A percentile compares a stretch with the other conserved stretches of the same genome.
These are phyloP conservation scores for Hydriomena furcata DNA, from an alignment of 2,888 invertebrate genomes.

Conservation along the genomic window DNA sequence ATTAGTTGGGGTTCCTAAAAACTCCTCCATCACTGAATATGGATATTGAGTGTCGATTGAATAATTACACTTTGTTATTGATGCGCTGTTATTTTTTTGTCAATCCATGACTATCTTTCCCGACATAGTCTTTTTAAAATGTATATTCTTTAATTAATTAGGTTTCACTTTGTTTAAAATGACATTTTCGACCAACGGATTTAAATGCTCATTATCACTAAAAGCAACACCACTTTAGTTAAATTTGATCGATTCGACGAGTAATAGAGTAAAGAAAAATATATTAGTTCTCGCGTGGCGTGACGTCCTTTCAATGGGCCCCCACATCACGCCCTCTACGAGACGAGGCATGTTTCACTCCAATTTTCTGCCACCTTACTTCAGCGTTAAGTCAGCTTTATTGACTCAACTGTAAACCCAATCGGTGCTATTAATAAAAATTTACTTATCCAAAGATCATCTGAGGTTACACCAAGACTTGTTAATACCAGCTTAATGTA, in stretches of 20 bases:
- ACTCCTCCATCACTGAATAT: background rate
- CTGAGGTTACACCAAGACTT: too few relatives aligned
- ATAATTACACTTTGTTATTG: too few relatives aligned
- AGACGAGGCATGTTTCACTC: slow-evolving; percentile 19
- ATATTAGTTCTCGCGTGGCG: slow-evolving; percentile 54
- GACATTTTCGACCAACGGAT: slow-evolving; percentile 20
- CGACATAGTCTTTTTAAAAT: too few relatives aligned
- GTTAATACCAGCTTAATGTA: too few relatives aligned
- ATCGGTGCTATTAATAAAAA: too few relatives aligned
- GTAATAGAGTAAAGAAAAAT: slow-evolving; percentile 63
- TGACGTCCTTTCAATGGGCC: slow-evolving; percentile 49
- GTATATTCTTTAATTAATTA: too few relatives aligned
- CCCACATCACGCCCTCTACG: slow-evolving; percentile 58
- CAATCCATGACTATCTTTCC: too few relatives aligned
- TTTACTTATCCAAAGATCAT: too few relatives aligned
- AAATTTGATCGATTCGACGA: slow-evolving; percentile 57
- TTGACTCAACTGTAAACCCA: background rate
- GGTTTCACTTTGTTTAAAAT: slow-evolving; percentile 5
- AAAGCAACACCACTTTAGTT: slow-evolving; percentile 39
- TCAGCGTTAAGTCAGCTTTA: slow-evolving; percentile 6
- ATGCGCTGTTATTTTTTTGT: too few relatives aligned
- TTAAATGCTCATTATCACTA: slow-evolving; percentile 33
- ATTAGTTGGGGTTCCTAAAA: slow-evolving; percentile 39
- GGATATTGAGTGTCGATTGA: slow-evolving; percentile 2
- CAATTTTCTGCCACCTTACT: slow-evolving; percentile 2